phyloP scores from a whole-genome alignment of 1,140 invertebrate genomes.

The Caenorhabditis tropicalis region DNA sequence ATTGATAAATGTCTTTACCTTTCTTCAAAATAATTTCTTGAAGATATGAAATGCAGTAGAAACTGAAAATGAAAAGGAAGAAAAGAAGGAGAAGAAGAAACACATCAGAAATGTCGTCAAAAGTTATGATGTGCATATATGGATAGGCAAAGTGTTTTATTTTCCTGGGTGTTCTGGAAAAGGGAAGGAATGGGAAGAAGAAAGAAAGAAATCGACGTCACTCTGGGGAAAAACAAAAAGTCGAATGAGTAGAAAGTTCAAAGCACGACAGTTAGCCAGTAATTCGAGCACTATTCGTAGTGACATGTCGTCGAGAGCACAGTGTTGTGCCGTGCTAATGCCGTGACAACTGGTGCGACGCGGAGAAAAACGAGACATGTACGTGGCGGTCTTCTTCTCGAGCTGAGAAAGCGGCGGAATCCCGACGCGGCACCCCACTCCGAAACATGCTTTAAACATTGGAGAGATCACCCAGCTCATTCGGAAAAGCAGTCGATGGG shows the following conservation, averaged over 20 bases:
- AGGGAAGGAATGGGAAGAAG: background rate
- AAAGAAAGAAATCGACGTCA: background rate
- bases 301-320: slow-evolving; percentile 31
- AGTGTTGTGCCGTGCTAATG: slow-evolving; percentile 40
- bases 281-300: slow-evolving; percentile 32
- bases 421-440: slow-evolving; percentile 1
- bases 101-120: slow-evolving; percentile 2
- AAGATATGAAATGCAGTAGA: background rate
- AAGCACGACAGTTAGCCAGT: slow-evolving; percentile 32
- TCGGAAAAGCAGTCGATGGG: background rate
- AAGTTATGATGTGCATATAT: slow-evolving; percentile 12
- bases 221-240: no score
- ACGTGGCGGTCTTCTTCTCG: slow-evolving; percentile 29
- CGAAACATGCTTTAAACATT: slow-evolving; percentile 42
- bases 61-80: slow-evolving; percentile 18
- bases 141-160: background rate
- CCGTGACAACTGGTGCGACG: slow-evolving; percentile 42
- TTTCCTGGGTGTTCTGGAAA: background rate
- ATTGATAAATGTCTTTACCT: background rate
- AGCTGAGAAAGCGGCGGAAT: background rate
- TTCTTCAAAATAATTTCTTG: background rate
- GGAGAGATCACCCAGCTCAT: slow-evolving; percentile 38
- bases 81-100: background rate
- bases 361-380: slow-evolving; percentile 44
- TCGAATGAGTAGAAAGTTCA: background rate